Evolutionary conservation across 2,888 invertebrate species (phyloP).

Genomic region (Xanthia togata): DNA sequence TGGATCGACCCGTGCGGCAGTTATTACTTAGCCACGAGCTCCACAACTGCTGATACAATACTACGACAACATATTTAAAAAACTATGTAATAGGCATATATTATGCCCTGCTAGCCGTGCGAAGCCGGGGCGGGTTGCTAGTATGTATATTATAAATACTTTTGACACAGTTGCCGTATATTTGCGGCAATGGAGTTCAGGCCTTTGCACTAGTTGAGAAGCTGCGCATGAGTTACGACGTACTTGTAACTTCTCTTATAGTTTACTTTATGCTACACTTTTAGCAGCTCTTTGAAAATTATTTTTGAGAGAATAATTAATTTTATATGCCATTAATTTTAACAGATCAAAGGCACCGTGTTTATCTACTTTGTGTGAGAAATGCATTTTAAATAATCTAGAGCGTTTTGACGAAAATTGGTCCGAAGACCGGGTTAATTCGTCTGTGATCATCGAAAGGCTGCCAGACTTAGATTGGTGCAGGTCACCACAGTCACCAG

Average conservation of each 20-base stretch:
- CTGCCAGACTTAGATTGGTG: background rate
- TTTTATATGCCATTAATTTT: constrained; percentile 38
- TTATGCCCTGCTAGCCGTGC: too few species aligned
- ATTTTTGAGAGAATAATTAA: constrained; percentile 38
- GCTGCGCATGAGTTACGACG: constrained; percentile 42
- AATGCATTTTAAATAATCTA: constrained; percentile 10
- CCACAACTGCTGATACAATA: too few species aligned
- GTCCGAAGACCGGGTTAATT: background rate
- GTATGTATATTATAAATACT: constrained; percentile 47
- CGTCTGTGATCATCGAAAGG: background rate
- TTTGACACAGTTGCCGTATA: constrained; percentile 37
- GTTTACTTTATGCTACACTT: constrained; percentile 40
- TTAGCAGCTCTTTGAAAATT: constrained; percentile 51
- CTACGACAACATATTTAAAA: too few species aligned
- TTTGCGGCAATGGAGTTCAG: constrained; percentile 5
- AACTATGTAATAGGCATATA: too few species aligned
- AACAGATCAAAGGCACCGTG: constrained; percentile 41
- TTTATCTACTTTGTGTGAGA: constrained; percentile 19
- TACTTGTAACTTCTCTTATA: constrained; percentile 17
- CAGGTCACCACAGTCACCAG: too few species aligned
- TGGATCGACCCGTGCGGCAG: too few species aligned
- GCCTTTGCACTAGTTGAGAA: constrained; percentile 8
- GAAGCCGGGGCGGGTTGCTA: too few species aligned
- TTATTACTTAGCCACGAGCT: too few species aligned
- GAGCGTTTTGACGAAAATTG: constrained; percentile 10